Evolutionary conservation across 2,113 vertebrate species (phyloP), one percentile per base, ranked within the genome.

Genomic region (Aplodontia rufa): DNA sequence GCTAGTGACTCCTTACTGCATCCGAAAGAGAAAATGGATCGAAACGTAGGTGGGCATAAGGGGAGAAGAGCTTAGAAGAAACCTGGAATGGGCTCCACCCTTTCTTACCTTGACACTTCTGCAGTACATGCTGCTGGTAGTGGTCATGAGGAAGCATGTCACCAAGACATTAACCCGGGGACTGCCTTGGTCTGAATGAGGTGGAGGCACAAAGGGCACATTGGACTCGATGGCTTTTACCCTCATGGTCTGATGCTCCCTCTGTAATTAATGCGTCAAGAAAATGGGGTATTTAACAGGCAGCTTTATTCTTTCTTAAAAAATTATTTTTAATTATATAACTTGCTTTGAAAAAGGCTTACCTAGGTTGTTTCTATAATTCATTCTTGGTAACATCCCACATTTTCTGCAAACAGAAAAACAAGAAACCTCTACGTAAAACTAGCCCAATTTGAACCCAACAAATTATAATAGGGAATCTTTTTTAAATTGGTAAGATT

Each of bases 401-500:
- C 37, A 86, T 35, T 3, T 86, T 14, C n/a, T 82, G 78, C 20
- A 94, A 71, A 53, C 7, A 93, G 26, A 76, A 72, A 76, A 87
- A 68, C 3, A 24, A 94, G 58, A 40, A 47, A 22, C 10, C 13
- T n/a, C 30, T n/a, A 8, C 24, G 32, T 17, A 30, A 62, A 90
- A 68, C 69, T 47, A 24, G 0, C 11, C 8, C 45, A 30, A 13
- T 62, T 58, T 0, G 95, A 94, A 37, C 7, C 5, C 19, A 76
- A 8, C 76, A 71, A 49, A 49, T 72, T 69, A 55, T 19, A 40
- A n/a, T 68, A 72, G 75, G 49, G 76, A 42, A 90, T 90, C 66
- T 87, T 87, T 85, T 40, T 87, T 80, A 91, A 80, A 72, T 53
- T 85, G 75, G 80, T 76, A 20, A 53, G 14, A 83, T 91, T 87